phyloP scores from a whole-genome alignment of 1,140 invertebrate genomes.

The Contarinia nasturtii region DNA sequence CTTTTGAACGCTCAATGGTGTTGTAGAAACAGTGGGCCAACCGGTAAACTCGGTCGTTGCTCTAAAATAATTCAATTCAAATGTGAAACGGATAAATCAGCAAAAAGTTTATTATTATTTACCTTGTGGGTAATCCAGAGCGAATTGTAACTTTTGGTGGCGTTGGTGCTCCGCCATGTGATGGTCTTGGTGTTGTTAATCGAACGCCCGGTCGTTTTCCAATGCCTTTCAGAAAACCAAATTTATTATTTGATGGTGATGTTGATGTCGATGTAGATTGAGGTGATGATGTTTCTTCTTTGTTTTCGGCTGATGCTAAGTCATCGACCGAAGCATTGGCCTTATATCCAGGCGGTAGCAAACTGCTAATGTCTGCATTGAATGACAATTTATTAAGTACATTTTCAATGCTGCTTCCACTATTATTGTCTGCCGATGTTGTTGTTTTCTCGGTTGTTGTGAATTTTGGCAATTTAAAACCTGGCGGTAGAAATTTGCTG shows the following conservation, averaged over 20 bases:
- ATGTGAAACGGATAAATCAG: too few relatives aligned
- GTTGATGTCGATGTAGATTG: conserved; percentile 22
- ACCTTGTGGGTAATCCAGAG: conserved; percentile 65
- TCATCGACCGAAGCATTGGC: conserved; percentile 9
- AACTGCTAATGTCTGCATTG: conserved; percentile 24
- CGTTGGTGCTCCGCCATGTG: conserved; percentile 13
- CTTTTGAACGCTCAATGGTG: conserved; percentile 65
- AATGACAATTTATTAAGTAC: conserved; percentile 9
- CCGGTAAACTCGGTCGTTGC: conserved; percentile 74
- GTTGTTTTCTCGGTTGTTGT: conserved; percentile 12
- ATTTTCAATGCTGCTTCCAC: conserved; percentile 25
- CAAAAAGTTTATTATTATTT: conserved; percentile 8
- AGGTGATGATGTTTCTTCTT: conserved; percentile 13
- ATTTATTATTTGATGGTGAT: conserved; percentile 33
- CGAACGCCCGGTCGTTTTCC: conserved; percentile 44
- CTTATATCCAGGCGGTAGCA: conserved; percentile 29
- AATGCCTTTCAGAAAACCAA: conserved; percentile 61
- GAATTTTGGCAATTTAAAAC: conserved; percentile 38
- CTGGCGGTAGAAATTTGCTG: conserved; percentile 23
- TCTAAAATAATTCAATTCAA: conserved; percentile 26
- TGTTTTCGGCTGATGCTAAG: conserved; percentile 7
- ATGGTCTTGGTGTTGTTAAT: conserved; percentile 33
- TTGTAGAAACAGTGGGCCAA: conserved; percentile 69
- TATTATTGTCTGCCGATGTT: conserved; percentile 14
- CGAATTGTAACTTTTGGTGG: conserved; percentile 44